Conservation (phyloP, 2,888 invertebrate species). For the Nomada fucata region DNA sequence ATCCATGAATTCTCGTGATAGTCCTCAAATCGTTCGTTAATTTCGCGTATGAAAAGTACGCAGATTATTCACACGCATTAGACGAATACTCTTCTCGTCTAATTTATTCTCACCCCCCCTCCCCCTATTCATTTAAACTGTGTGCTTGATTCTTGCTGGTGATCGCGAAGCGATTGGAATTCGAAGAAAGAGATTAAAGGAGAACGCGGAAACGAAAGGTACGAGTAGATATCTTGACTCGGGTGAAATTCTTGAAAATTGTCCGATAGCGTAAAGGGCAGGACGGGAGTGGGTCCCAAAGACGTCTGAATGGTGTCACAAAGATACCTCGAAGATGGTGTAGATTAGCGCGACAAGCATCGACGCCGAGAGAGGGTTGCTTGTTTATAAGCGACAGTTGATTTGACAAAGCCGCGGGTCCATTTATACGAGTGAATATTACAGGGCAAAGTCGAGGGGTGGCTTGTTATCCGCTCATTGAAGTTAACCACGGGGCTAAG, state of each 20-base stretch:
- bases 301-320: constrained; percentile 32
- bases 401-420: constrained; percentile 84
- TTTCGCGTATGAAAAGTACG: constrained; percentile 28
- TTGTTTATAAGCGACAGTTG: constrained; percentile 82
- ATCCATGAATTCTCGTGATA: constrained; percentile 31
- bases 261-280: not conserved
- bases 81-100: not conserved
- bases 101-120: not conserved
- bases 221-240: no score
- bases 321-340: constrained; percentile 51
- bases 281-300: not conserved
- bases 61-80: constrained; percentile 9
- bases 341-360: constrained; percentile 56
- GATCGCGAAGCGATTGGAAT: not conserved
- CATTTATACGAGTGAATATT: constrained; percentile 83
- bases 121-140: not conserved
- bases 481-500: constrained; percentile 84
- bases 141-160: not conserved
- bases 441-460: constrained; percentile 81
- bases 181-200: not conserved
- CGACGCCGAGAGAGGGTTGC: constrained; percentile 64
- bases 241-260: not conserved
- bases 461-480: constrained; percentile 84
- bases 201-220: no score
- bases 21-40: constrained; percentile 41